Evolutionary conservation across 2,888 invertebrate species (phyloP), one percentile per base, ranked within the genome.

Genomic region (Phyllotreta striolata): DNA sequence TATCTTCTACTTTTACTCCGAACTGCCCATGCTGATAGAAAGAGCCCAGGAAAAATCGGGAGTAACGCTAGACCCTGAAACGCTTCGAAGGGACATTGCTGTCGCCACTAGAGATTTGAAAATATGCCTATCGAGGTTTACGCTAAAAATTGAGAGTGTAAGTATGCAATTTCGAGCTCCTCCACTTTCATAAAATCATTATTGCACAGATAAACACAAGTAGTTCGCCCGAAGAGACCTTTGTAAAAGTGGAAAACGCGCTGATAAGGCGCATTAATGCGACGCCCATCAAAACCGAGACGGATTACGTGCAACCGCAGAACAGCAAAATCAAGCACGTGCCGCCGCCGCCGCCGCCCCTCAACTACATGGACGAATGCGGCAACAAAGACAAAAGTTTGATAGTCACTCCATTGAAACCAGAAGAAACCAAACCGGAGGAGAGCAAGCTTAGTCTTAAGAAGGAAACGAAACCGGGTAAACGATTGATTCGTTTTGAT

Each of bases 1-100:
- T 13, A 71, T 78, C n/a, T 70, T 79, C 46, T 76, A 77, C 59
- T 69, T 80, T 39, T 73, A 74, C 58, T 69, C 76, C 5, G 75
- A 77, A 47, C 68, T 71, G 6, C 62, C 72, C 1, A 66, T 66
- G 24, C 61, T 79, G 59, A 66, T 78, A 13, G 67, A 66, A 7
- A 52, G 75, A 34, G 66, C 67, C 1, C 63, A 69, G 39, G 52
- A 58, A 34, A 70, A 67, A 57, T 56, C 57, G 6, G 60, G 59
- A 13, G 61, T 60, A 7, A 55, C 55, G 13, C 8, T 71, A 0
- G 70, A 72, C 24, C 67, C 68, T 37, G 71, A 70, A 6, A 40
- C 24, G 1, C 64, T 71, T 1, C 69, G 66, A 49, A 66, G 64
- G 43, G 58, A 70, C 24, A 68, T 77, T 24, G 68, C 70, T 6